Evolutionary conservation across 2,797 vertebrate genomes (phyloP).

Genomic region (Anabacerthia variegaticeps): DNA sequence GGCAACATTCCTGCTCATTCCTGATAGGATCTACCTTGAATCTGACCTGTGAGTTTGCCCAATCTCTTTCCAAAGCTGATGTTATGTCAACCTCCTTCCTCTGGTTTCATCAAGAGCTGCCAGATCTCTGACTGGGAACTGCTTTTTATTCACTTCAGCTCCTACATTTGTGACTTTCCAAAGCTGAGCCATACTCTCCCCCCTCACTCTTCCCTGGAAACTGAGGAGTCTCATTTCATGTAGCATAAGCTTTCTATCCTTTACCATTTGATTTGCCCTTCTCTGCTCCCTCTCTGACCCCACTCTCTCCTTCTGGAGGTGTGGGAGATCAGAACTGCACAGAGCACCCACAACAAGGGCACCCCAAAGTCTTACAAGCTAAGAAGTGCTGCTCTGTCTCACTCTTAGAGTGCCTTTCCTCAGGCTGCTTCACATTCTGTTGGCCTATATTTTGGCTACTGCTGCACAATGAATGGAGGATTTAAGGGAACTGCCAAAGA

Average conservation of each 20-base stretch:
- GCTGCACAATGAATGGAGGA: not conserved
- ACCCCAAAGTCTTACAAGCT: not conserved
- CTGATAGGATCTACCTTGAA: not conserved
- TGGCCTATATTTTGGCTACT: not conserved
- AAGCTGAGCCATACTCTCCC: not conserved
- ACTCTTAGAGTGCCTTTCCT: not conserved
- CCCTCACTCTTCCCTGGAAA: not conserved
- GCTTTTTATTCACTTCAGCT: not conserved
- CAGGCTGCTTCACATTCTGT: not conserved
- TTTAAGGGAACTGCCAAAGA: not conserved
- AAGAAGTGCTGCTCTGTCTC: not conserved
- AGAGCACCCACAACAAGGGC: not conserved
- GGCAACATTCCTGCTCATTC: not conserved
- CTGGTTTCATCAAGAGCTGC: not conserved
- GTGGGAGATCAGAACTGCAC: not conserved
- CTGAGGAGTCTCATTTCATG: not conserved
- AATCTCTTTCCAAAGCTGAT: not conserved
- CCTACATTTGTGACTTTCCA: not conserved
- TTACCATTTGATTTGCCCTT: not conserved
- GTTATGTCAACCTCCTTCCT: not conserved
- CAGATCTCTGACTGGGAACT: not conserved
- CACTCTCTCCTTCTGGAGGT: not conserved
- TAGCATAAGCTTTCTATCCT: not conserved
- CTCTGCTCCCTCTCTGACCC: not conserved
- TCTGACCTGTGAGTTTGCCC: not conserved